Evolutionary conservation across 1,140 invertebrate species (phyloP), one percentile per base, ranked within the genome.

Genomic region (Drosophila lacertosa): DNA sequence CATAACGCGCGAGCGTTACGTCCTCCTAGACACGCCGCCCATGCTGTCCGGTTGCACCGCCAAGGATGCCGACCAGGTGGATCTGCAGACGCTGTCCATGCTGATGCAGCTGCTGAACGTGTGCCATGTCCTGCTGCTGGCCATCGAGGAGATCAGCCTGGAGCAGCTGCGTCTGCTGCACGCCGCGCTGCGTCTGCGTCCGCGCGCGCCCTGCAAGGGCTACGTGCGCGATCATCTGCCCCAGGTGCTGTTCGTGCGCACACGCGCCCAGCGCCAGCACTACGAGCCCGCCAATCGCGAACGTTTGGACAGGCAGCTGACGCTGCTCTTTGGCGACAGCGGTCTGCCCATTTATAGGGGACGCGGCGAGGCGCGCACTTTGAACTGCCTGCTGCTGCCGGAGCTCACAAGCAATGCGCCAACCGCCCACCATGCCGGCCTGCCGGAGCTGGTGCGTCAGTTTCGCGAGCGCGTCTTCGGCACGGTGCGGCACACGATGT

Each of bases 101-200:
- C 93, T 95, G 18, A 95, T 97, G 6, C 97, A 97, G 90, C 90
- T 98, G 20, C 94, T 98, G 91, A 95, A 96, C 10, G 95, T 98
- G n/a, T 98, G 97, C 88, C 97, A 98, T 91, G 93, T 97, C 0
- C 93, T 98, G 3, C 93, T 98, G 55, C 93, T 97, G 45, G 95
- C 97, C 0, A 95, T 98, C 86, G 97, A 98, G 20, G 97, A 97
- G 88, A 93, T 95, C 15, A 97, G 97, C 92, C 94, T 93, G 57
- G 93, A 93, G 68, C 93, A 93, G 72, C 60, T 93, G 26, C 82
- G 89, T 45, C 45, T 91, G 0, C 39, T 91, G 3, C 53, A 77
- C 9, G 70, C 74, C 9, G 90, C 90, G 0, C 57, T 91, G 15
- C 67, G 81, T 18, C 73, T 90, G 22, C 78, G 89, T 1, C 86